These are phyloP conservation scores for Chloroceryle aenea DNA, from an alignment of 2,113 vertebrate species.

Conservation along the genomic window DNA sequence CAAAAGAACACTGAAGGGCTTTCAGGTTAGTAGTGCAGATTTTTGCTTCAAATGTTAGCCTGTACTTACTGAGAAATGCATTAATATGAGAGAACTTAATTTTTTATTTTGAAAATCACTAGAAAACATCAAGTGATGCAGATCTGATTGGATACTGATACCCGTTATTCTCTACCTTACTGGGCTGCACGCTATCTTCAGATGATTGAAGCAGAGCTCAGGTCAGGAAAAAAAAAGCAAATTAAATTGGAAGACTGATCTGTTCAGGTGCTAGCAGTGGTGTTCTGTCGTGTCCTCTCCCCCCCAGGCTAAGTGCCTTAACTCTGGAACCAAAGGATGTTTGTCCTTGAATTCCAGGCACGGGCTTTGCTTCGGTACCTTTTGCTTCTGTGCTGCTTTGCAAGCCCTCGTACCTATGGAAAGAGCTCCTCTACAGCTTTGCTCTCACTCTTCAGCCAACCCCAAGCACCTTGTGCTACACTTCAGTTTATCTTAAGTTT, in stretches of 20 bases:
- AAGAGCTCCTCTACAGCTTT: not conserved
- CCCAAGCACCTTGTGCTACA: not conserved
- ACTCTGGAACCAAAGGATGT: not conserved
- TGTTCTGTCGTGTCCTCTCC: not conserved
- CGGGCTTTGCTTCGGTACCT: not conserved
- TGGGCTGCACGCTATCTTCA: not conserved
- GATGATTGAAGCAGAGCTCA: not conserved
- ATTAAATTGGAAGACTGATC: not conserved
- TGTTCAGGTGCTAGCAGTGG: not conserved
- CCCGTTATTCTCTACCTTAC: not conserved
- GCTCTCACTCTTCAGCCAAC: not conserved
- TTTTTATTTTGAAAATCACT: not conserved
- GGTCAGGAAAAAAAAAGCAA: not conserved
- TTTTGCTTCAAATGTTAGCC: not conserved
- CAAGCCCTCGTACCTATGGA: not conserved
- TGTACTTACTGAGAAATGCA: not conserved
- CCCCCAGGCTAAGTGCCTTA: not conserved
- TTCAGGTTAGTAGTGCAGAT: not conserved
- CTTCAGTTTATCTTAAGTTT: not conserved
- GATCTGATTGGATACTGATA: not conserved
- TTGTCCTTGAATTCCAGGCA: not conserved
- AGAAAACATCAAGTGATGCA: not conserved
- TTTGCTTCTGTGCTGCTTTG: not conserved
- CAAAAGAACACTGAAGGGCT: not conserved
- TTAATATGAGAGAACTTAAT: not conserved